These are phyloP conservation scores for Aporophyla lueneburgensis DNA, from an alignment of 2,888 invertebrate genomes.

Conservation along the genomic window DNA sequence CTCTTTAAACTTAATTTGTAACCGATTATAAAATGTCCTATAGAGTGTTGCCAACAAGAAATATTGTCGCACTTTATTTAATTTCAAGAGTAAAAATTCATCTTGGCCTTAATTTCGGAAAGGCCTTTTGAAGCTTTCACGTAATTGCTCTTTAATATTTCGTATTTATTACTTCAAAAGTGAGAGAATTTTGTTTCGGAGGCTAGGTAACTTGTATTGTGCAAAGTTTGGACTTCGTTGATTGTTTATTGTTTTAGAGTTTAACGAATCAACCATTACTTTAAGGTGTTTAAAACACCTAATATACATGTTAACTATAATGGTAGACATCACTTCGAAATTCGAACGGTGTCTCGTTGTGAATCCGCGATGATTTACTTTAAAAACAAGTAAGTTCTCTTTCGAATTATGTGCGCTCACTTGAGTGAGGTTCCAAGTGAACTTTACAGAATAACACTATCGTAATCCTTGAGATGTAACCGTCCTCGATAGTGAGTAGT, in stretches of 20 bases:
- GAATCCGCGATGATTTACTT: no score
- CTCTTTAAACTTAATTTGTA: slow-evolving; percentile 6
- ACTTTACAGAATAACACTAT: no score
- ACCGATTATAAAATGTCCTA: slow-evolving; percentile 23
- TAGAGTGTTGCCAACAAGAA: slow-evolving; percentile 11
- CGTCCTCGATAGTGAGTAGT: no score
- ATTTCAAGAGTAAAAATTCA: slow-evolving; percentile 27
- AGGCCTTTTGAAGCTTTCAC: slow-evolving; percentile 1
- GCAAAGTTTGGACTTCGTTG: background rate
- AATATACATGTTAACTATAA: background rate
- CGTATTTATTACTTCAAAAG: slow-evolving; percentile 21
- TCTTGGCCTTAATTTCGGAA: slow-evolving; percentile 25
- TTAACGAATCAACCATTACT: background rate
- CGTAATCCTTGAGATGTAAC: no score
- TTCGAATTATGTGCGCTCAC: no score
- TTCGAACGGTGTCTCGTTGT: no score
- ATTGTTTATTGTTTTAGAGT: background rate
- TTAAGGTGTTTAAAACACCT: background rate
- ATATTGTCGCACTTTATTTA: slow-evolving; percentile 47
- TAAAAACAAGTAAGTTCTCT: no score
- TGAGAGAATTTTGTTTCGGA: slow-evolving; percentile 1
- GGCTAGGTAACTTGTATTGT: background rate
- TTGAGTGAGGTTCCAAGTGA: no score
- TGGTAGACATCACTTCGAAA: no score
- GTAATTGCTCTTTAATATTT: slow-evolving; percentile 46